phyloP scores from a whole-genome alignment of 2,888 invertebrate species.

The Anticlea derivata region DNA sequence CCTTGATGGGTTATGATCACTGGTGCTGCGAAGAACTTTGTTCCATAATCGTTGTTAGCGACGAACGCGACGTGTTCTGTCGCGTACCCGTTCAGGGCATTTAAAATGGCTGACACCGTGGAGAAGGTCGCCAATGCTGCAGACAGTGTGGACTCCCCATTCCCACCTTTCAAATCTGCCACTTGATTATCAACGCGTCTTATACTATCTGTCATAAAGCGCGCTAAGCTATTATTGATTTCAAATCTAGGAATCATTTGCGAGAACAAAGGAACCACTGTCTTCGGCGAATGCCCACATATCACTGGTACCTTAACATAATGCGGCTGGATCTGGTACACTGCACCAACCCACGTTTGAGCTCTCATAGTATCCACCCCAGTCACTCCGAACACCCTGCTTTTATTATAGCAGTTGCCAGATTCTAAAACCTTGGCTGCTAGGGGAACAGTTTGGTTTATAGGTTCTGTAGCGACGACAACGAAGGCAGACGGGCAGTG shows the following conservation, averaged over 20 bases:
- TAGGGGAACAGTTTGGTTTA: slow-evolving; percentile 27
- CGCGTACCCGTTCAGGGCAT: slow-evolving; percentile 26
- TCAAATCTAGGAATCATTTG: slow-evolving; percentile 18
- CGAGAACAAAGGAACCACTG: slow-evolving; percentile 27
- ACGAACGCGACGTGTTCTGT: slow-evolving; percentile 29
- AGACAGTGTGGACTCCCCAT: slow-evolving; percentile 13
- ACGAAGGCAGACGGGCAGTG: slow-evolving; percentile 27
- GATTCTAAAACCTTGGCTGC: slow-evolving; percentile 23
- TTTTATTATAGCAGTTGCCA: slow-evolving; percentile 13
- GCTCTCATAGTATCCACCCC: slow-evolving; percentile 24
- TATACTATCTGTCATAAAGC: slow-evolving; percentile 12
- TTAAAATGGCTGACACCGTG: slow-evolving; percentile 35
- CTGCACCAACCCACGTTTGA: slow-evolving; percentile 21
- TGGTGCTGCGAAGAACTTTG: slow-evolving; percentile 25
- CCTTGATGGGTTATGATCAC: slow-evolving; percentile 21
- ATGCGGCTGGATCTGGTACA: slow-evolving; percentile 15
- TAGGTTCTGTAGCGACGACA: slow-evolving; percentile 26
- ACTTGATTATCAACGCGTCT: slow-evolving; percentile 14
- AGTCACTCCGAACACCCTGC: slow-evolving; percentile 24
- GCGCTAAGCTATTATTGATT: slow-evolving; percentile 8
- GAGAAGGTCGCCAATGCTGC: slow-evolving; percentile 30
- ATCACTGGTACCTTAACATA: slow-evolving; percentile 23
- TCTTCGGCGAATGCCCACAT: slow-evolving; percentile 29
- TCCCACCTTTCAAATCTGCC: slow-evolving; percentile 9
- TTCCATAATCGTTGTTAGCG: slow-evolving; percentile 25